A percentile compares a stretch with the other conserved stretches of the same genome.
phyloP scores from a whole-genome alignment of 2,888 invertebrate genomes.

The Cybosia mesomella region DNA sequence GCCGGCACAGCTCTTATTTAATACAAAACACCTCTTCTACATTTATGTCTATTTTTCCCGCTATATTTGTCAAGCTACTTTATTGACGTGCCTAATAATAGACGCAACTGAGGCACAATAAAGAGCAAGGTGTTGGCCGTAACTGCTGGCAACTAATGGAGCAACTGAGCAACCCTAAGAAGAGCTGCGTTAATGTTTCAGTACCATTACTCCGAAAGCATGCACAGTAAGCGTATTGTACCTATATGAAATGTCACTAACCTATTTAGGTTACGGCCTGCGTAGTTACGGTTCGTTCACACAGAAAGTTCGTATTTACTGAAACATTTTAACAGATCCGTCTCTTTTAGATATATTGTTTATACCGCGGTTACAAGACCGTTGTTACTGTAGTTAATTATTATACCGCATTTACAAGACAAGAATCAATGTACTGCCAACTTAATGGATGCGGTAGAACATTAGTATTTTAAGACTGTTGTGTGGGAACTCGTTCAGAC shows the following conservation, averaged over 20 bases:
- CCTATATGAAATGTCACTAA: conserved; percentile 33
- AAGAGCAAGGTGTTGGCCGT: conserved; percentile 18
- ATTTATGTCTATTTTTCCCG: background rate
- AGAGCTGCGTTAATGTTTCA: conserved; percentile 24
- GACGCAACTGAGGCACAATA: conserved; percentile 27
- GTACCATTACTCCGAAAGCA: conserved; percentile 27
- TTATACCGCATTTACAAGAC: too few species aligned
- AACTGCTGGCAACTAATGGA: conserved; percentile 33
- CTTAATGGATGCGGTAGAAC: too few species aligned
- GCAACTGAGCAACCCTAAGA: conserved; percentile 16
- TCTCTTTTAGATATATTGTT: too few species aligned
- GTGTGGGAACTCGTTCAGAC: too few species aligned
- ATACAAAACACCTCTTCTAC: background rate
- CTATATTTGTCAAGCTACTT: conserved; percentile 24
- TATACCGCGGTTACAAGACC: too few species aligned
- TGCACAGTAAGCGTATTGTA: conserved; percentile 31
- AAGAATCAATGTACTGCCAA: too few species aligned
- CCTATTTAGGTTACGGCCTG: conserved; percentile 20
- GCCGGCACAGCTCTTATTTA: too few species aligned
- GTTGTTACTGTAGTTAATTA: too few species aligned
- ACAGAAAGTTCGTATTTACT: background rate
- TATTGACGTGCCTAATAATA: conserved; percentile 29
- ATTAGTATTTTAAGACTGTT: too few species aligned
- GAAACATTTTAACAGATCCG: background rate
- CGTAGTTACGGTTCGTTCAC: conserved; percentile 9